Base-by-base conservation (phyloP, 2,797 vertebrate genomes). In the Steatocranus sp. region DNA sequence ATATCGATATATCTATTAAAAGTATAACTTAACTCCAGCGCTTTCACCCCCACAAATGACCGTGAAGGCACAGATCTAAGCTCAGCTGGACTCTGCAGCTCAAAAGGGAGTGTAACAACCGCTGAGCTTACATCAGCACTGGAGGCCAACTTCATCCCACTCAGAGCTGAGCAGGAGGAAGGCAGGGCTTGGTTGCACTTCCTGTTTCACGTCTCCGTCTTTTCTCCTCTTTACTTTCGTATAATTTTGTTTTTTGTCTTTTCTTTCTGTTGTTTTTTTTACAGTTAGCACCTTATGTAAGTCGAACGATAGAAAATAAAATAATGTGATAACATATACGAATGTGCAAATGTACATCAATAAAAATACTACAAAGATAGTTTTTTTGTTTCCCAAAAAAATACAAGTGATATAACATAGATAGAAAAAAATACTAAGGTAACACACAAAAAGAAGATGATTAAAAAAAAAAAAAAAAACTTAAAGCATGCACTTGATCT, bases 311-410 rank as follows among this genome's bases (percentile, higher is more conserved):
- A 96, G 96, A 92, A 93, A 94, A 95, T 95, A 84, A 89, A 97
- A 94, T 66, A 96, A 94, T 93, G 96, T 95, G 96, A 97, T 96
- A 97, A 96, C 96, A 90, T 94, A 93, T 92, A 93, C 95, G 95
- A 97, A 98, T 99, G 98, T 99, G 98, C 98, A 99, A 99, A 98
- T 97, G 96, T 98, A 99, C 98, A 98, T 98, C 97, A 96, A 96
- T 95, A 97, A 95, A 96, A 97, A 96, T 96, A 97, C 97, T 97
- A 98, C 95, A 97, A 97, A 97, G 96, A 97, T 97, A 97, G 94
- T 94, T 95, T 95, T 97, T 96, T 96, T 95, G 94, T 96, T 95
- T 54, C 15, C 93, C 97, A 61, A 97, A 97, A 97, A 97, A 97
- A 97, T 96, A 98, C 83, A 97, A 96, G 90, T 91, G 90, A 95